These are phyloP conservation scores for Ypsolopha scabrella DNA, from an alignment of 2,888 invertebrate species.

Conservation along the genomic window DNA sequence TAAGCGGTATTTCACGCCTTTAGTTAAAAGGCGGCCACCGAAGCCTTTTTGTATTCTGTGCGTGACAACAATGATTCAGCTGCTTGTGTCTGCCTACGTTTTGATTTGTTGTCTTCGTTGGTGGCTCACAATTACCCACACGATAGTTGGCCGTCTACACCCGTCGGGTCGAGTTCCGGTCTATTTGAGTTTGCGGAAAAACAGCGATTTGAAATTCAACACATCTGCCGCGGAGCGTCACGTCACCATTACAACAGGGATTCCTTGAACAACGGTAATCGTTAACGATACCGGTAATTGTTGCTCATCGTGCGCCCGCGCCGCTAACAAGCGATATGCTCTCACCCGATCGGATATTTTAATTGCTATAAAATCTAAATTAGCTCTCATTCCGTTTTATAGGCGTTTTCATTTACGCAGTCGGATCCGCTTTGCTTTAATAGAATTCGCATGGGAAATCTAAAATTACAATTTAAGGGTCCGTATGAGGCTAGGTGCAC, in stretches of 20 bases:
- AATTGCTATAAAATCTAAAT: conserved; percentile 22
- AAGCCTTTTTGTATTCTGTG: no score
- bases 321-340: conserved; percentile 12
- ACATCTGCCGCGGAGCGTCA: conserved; percentile 29
- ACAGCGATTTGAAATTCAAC: conserved; percentile 39
- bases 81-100: no score
- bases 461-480: no score
- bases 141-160: conserved; percentile 19
- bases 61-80: no score
- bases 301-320: conserved; percentile 1
- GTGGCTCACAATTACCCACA: no score
- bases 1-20: no score
- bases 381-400: conserved; percentile 15
- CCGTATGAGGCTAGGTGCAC: no score
- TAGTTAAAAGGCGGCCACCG: no score
- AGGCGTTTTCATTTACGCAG: conserved; percentile 17
- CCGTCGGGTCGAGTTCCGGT: conserved; percentile 42
- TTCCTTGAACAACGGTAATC: conserved; percentile 15
- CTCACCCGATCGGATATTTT: conserved; percentile 15
- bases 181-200: conserved; percentile 38
- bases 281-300: conserved; percentile 7
- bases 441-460: no score
- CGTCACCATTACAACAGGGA: conserved; percentile 20
- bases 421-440: no score
- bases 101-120: no score